A percentile compares a stretch with the other conserved stretches of the same genome.
Conservation (phyloP, 2,888 invertebrate species). For the Teleiodes luculella region DNA sequence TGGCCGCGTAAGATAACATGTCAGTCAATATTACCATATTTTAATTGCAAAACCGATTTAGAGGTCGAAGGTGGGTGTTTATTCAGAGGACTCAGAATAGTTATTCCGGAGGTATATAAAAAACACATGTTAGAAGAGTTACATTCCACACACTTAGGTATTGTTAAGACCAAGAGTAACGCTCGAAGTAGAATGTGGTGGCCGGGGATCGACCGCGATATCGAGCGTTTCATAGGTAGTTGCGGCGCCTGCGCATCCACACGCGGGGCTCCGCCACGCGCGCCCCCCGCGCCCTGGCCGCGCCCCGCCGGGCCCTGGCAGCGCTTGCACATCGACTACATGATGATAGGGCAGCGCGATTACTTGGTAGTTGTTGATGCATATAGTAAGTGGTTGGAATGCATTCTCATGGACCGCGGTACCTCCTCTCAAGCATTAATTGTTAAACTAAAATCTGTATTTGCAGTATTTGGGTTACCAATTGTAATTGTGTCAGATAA, state of each 20-base stretch:
- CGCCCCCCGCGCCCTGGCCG: slow-evolving; percentile 9
- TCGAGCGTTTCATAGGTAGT: not conserved
- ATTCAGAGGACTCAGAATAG: slow-evolving; percentile 10
- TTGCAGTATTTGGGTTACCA: slow-evolving; percentile 12
- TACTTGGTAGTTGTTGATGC: no score
- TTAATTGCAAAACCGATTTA: slow-evolving; percentile 10
- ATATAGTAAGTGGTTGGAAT: slow-evolving; percentile 19
- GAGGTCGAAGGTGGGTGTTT: slow-evolving; percentile 7
- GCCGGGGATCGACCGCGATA: slow-evolving; percentile 10
- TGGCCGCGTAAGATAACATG: slow-evolving; percentile 15
- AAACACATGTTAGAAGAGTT: slow-evolving; percentile 11
- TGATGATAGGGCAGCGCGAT: no score
- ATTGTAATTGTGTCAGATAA: slow-evolving; percentile 2
- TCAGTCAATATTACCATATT: slow-evolving; percentile 11
- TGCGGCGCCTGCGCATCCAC: slow-evolving; percentile 6
- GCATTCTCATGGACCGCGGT: slow-evolving; percentile 8
- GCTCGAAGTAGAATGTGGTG: no score
- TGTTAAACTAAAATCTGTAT: slow-evolving; percentile 14
- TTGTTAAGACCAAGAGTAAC: no score
- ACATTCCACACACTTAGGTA: no score
- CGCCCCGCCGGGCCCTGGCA: slow-evolving; percentile 1
- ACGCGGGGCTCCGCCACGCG: not conserved
- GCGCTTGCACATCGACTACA: no score
- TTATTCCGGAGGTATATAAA: slow-evolving; percentile 15
- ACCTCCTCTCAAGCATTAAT: not conserved